phyloP scores from a whole-genome alignment of 2,113 vertebrate species.

The Zootoca vivipara region DNA sequence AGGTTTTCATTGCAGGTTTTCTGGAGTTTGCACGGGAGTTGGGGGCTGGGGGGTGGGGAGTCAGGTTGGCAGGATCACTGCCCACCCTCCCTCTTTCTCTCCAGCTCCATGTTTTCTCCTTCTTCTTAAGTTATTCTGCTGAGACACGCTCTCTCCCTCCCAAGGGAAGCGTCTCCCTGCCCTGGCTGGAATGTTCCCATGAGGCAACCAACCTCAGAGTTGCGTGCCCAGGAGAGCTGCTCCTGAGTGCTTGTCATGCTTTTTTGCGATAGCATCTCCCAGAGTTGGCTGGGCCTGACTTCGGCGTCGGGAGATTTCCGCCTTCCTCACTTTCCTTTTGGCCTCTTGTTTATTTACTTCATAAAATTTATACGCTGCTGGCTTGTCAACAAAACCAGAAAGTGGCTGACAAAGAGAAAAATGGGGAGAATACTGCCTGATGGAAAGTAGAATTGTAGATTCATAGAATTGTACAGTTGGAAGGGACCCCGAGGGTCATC shows the following conservation, averaged over 20 bases:
- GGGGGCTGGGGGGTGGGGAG: no score
- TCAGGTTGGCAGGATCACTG: no score
- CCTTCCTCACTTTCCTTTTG: not conserved
- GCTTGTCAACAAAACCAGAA: no score
- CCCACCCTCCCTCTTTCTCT: not conserved
- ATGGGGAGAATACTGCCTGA: no score
- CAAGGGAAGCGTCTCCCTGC: constrained; percentile 5
- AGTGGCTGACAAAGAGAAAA: no score
- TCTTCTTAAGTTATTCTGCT: not conserved
- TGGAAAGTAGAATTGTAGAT: no score
- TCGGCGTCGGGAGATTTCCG: not conserved
- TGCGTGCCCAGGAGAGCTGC: not conserved
- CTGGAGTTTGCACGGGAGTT: not conserved
- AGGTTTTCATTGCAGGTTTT: not conserved
- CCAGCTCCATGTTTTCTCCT: not conserved
- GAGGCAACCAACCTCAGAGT: constrained; percentile 16
- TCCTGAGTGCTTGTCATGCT: not conserved
- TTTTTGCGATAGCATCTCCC: not conserved
- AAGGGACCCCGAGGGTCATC: no score
- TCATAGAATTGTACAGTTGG: no score
- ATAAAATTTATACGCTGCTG: no score
- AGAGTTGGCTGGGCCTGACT: not conserved
- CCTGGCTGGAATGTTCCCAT: constrained; percentile 18
- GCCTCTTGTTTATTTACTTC: not conserved
- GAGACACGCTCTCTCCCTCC: not conserved